These are phyloP conservation scores for Spodoptera littoralis DNA, from an alignment of 2,888 invertebrate species.

Conservation along the genomic window DNA sequence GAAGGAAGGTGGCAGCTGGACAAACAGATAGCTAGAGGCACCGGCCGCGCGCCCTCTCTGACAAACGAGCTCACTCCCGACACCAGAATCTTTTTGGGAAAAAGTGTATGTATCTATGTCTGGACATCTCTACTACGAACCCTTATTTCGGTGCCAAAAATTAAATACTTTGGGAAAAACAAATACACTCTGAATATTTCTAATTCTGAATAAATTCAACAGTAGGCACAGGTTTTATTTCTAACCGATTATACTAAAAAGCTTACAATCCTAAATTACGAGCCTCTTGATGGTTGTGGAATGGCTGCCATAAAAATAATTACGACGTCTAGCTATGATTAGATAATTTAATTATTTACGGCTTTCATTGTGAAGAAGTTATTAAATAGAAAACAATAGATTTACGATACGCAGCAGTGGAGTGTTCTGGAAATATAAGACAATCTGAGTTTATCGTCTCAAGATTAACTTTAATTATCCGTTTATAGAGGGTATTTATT, in stretches of 20 bases:
- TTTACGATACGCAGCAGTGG: constrained; percentile 42
- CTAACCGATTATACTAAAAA: constrained; percentile 49
- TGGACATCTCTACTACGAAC: constrained; percentile 30
- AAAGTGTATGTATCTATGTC: constrained; percentile 26
- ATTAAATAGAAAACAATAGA: constrained; percentile 49
- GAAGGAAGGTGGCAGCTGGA: constrained; percentile 83
- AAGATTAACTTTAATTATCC: constrained; percentile 9
- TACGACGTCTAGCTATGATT: constrained; percentile 44
- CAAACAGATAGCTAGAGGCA: constrained; percentile 81
- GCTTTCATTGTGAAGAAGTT: constrained; percentile 34
- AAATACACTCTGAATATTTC: not conserved
- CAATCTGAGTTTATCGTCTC: constrained; percentile 23
- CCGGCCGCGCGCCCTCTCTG: constrained; percentile 63
- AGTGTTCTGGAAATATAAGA: constrained; percentile 20
- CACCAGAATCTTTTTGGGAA: constrained; percentile 67
- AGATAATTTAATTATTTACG: constrained; percentile 53
- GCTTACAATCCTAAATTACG: constrained; percentile 43
- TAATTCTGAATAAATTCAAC: constrained; percentile 2
- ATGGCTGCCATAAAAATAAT: constrained; percentile 50
- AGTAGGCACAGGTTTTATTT: constrained; percentile 27
- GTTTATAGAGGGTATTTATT: constrained; percentile 19
- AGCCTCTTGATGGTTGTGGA: constrained; percentile 40
- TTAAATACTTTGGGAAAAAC: constrained; percentile 11
- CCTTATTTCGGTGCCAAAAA: constrained; percentile 23
- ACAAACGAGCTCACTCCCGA: constrained; percentile 76